These are phyloP conservation scores for Calosoma granatense DNA, from an alignment of 1,140 invertebrate species.

Conservation along the genomic window DNA sequence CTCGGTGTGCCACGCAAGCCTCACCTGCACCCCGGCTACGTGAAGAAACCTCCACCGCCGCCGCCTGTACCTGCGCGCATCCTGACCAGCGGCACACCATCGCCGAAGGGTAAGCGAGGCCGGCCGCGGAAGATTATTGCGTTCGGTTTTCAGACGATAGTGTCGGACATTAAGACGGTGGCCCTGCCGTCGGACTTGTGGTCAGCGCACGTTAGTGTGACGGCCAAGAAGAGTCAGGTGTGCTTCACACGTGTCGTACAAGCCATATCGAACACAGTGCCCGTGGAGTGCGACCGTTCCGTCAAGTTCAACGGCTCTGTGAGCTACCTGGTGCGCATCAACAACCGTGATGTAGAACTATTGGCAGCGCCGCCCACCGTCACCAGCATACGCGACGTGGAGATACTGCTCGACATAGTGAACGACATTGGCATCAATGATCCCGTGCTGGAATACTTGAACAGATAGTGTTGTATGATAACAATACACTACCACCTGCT, in stretches of 20 bases:
- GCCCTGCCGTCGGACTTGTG: not conserved
- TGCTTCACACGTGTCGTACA: not conserved
- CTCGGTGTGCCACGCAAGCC: not conserved
- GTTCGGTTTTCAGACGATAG: not conserved
- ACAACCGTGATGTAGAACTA: not conserved
- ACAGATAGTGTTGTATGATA: no score
- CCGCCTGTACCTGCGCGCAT: no score
- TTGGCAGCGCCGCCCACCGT: not conserved
- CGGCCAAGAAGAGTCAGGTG: not conserved
- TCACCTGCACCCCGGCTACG: not conserved
- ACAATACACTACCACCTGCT: no score
- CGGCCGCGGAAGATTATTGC: not conserved
- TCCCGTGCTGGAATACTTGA: not conserved
- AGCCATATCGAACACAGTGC: not conserved
- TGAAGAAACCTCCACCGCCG: not conserved
- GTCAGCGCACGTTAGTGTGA: not conserved
- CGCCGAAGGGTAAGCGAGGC: not conserved
- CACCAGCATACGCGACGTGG: not conserved
- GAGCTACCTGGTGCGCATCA: not conserved
- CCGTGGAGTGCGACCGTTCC: not conserved
- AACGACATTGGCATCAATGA: not conserved
- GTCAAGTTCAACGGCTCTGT: not conserved
- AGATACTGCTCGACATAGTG: not conserved
- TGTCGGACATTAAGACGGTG: not conserved
- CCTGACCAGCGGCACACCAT: not conserved